Evolutionary conservation across 2,797 vertebrate species (phyloP).

Genomic region (Cirrhinus mrigala): DNA sequence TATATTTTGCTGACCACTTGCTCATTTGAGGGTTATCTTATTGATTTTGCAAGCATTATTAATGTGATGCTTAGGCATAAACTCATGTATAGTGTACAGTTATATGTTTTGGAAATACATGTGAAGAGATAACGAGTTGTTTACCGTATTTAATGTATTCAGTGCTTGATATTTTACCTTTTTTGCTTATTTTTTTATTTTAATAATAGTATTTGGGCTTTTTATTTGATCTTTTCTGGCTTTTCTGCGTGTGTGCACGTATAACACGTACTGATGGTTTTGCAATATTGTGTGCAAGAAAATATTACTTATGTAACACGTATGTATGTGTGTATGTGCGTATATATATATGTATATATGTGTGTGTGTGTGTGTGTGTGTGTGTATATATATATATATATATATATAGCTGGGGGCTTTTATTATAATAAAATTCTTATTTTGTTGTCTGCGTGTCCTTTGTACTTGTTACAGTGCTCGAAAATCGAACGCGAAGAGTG

Average conservation of each 20-base stretch:
- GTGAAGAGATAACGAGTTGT: neutral
- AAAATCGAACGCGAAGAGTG: neutral
- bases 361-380: neutral
- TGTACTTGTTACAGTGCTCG: neutral
- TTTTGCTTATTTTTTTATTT: no score
- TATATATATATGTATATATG: neutral
- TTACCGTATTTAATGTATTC: neutral
- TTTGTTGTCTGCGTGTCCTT: neutral
- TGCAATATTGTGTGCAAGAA: neutral
- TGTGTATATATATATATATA: neutral
- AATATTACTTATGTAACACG: neutral
- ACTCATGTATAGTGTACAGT: neutral
- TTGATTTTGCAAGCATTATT: neutral
- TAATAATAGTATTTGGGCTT: neutral
- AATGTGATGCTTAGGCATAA: neutral
- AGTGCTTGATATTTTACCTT: neutral
- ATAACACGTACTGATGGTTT: neutral
- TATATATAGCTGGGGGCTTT: neutral
- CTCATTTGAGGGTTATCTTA: neutral
- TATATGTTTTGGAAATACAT: neutral
- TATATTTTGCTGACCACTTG: neutral
- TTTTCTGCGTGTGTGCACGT: neutral
- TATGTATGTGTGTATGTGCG: neutral
- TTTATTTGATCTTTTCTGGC: neutral
- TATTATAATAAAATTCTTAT: neutral